Evolutionary conservation across 2,888 invertebrate genomes (phyloP), one percentile per base, ranked within the genome.

Genomic region (Phengaris arion): DNA sequence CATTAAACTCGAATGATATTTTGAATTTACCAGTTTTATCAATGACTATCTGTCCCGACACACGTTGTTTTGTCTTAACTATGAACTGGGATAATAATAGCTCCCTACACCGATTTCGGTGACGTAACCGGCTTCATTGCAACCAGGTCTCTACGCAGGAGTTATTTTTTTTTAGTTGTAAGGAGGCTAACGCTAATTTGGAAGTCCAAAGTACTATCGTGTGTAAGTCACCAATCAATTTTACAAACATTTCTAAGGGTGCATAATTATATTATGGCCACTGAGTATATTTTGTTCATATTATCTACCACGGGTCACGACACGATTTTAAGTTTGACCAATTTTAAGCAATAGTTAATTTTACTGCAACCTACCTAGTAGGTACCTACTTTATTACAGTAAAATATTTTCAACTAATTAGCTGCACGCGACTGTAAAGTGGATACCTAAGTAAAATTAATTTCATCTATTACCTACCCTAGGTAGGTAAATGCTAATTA

Each of bases 341-440:
- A 64, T 64, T 45, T 64, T 45, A 64, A 6, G 57, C 3, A 15
- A 9, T 7, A 57, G 57, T 35, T 3, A 35, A 35, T 35, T 35
- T 35, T 35, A 35, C 35, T 15, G n/a, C 57, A 15, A 57, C 15
- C n/a, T n/a, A 15, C 13, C 57, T 15, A n/a, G n/a, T n/a, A n/a
- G n/a, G n/a, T n/a, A n/a, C n/a, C n/a, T n/a, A n/a, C n/a, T n/a
- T n/a, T 35, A 35, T 35, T 45, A 35, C 64, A 64, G 64, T 64
- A 52, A 72, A 72, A 51, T 13, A 52, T 15, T 46, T 48, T 46
- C 75, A 77, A 77, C 77, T 74, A 74, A 73, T 77, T 76, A 74
- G 75, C 68, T 75, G 77, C 76, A 77, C 74, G 74, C 54, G 35
- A 72, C 57, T 74, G 74, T 70, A 76, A 70, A 77, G n/a, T 9